These are phyloP conservation scores for Atrina japonica DNA, from an alignment of 2,888 invertebrate genomes.

Conservation along the genomic window DNA sequence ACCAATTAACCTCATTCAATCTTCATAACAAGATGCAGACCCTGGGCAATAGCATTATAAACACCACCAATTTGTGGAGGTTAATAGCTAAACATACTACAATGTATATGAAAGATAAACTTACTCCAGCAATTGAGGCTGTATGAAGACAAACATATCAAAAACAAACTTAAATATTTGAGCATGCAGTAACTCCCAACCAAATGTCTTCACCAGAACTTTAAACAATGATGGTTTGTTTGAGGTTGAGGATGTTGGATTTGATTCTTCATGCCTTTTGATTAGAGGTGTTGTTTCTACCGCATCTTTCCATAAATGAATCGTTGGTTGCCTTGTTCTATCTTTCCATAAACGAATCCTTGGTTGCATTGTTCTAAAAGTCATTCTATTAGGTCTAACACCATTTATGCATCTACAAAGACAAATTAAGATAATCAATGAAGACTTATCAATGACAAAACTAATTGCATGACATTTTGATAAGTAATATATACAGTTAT, in stretches of 20 bases:
- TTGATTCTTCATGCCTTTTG: constrained; percentile 20
- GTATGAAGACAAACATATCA: constrained; percentile 62
- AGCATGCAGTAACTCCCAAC: constrained; percentile 64
- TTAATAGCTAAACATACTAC: too few species aligned
- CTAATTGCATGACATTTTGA: too few species aligned
- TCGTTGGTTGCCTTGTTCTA: too few species aligned
- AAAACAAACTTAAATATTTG: constrained; percentile 69
- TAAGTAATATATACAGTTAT: too few species aligned
- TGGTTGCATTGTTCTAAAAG: too few species aligned
- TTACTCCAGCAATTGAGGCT: constrained; percentile 64
- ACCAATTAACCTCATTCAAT: too few species aligned
- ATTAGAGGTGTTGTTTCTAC: constrained; percentile 56
- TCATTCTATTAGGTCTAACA: too few species aligned
- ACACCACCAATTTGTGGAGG: too few species aligned
- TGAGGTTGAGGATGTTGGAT: constrained; percentile 17
- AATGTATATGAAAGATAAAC: not conserved
- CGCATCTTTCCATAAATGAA: constrained; percentile 3
- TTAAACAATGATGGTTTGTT: constrained; percentile 78
- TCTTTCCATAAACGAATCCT: constrained; percentile 1
- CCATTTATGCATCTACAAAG: too few species aligned
- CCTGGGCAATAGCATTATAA: too few species aligned
- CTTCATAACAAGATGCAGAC: too few species aligned
- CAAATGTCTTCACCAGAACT: constrained; percentile 68
- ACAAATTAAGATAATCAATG: too few species aligned
- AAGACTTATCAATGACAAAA: not conserved